Evolutionary conservation across 2,113 vertebrate species (phyloP), one percentile per base, ranked within the genome.

Genomic region (Myiozetetes cayanensis): DNA sequence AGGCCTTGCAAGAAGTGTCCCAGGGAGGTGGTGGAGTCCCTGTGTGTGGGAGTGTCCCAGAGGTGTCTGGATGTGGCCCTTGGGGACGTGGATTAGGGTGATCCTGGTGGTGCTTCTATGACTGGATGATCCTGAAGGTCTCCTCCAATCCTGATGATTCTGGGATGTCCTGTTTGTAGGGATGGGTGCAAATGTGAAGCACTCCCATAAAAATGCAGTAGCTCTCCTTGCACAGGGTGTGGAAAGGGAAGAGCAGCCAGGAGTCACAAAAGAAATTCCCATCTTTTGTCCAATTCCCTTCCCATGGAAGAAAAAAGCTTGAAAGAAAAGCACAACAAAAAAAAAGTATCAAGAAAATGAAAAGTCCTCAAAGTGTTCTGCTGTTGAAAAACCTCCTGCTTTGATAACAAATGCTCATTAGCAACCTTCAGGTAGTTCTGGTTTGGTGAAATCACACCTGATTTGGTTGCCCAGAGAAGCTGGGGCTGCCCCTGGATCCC

Each of bases 391-490:
- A 73, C 8, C 6, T 77, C 12, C 33, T 77, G 14, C 9, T 76
- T 7, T 47, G 31, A 46, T 27, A 70, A 74, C 1, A 53, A 65
- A 74, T 8, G 73, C 46, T 35, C 8, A 50, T 50, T 19, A 63
- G 24, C 4, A 44, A 55, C 70, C 43, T 75, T 67, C 2, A 2
- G 10, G 10, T 27, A 59, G 20, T 47, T 59, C 43, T 47, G 18
- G 2, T 25, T 81, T 63, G 43, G 9, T 63, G 18, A 27, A 33
- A 77, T 27, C 19, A 14, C 3, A 11, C 20, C 47, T 81, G 25
- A 18, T 15, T 0, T 5, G 22, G 25, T 1, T 50, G 4, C 22
- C 33, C 37, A 66, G 52, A 37, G 9, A 0, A 58, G 14, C 35
- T 65, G 58, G 27, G 59, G 50, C 49, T 58, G 16, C 43, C 43